Evolutionary conservation across 2,113 vertebrate genomes (phyloP), one percentile per base, ranked within the genome.

Genomic region (Pyrgilauda ruficollis): DNA sequence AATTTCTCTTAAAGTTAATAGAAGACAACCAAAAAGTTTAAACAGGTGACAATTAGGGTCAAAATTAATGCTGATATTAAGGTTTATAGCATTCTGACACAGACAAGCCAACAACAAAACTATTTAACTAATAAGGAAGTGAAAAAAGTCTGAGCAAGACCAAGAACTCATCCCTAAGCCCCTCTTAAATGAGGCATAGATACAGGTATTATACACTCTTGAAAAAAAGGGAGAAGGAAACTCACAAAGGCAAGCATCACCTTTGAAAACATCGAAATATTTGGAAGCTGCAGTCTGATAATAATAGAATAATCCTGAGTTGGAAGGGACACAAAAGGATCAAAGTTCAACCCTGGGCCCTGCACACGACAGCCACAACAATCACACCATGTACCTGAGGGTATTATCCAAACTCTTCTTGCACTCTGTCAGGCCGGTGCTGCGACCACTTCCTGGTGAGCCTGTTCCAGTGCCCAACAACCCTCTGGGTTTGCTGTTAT

Each of bases 401-500:
- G 16, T 5, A n/a, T 28, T 39, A 19, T 27, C 21, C 47, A 53
- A 83, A 75, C 0, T 0, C 30, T 47, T 41, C 47, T 19, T 55
- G 39, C 47, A 13, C n/a, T 26, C 69, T 47, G 9, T 10, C 55
- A 62, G 62, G 39, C 20, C 82, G 15, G 11, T 53, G 53, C 19
- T 68, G 24, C n/a, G 6, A 47, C 17, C 47, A 69, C 13, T 61
- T 18, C 30, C 46, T 15, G 20, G 9, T 39, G 24, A 75, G 39
- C 20, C 77, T 53, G 16, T 27, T 41, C 28, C 30, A 83, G 30
- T 26, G 20, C 30, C 21, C 41, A 55, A 8, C 5, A 2, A 47
- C 17, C 9, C 9, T 53, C 46, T 68, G n/a, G 3, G 16, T 31
- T 68, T 62, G 41, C 41, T 62, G n/a, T 47, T 55, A 62, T 13